Base-by-base conservation (phyloP, 1,140 invertebrate species). In the Aphelenchoides avenae region DNA sequence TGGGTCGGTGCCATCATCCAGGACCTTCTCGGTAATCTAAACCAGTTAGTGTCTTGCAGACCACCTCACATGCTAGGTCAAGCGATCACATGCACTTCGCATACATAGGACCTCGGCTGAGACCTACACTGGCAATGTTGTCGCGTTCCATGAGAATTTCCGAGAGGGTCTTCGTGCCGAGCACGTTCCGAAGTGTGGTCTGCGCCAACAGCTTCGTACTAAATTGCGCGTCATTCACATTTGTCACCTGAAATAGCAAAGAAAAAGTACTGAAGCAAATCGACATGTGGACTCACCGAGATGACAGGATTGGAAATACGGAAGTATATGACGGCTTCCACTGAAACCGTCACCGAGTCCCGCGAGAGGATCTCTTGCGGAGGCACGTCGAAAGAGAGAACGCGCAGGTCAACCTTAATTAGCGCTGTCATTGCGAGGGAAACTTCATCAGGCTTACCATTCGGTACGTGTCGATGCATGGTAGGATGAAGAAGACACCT, bases 1-100 rank as follows among this genome's bases (percentile, higher is more conserved):
- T 30, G 88, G 87, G 70, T 92, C 89, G 4, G 91, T 95, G n/a
- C 89, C 89, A 51, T 90, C 88, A 73, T 92, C 88, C 27, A 93
- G 79, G 29, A 84, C 75, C 41, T 75, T 77, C 40, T 75, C 72
- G 3, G 74, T 73, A 11, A 74, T 71, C 70, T 71, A 44, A 55
- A 71, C 26, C 39, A 13, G 4, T 11, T n/a, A 26, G n/a, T n/a
- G n/a, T n/a, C n/a, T n/a, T n/a, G n/a, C n/a, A n/a, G n/a, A n/a
- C n/a, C n/a, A n/a, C n/a, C n/a, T n/a, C n/a, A n/a, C n/a, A n/a
- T n/a, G n/a, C n/a, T n/a, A n/a, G n/a, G n/a, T n/a, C n/a, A n/a
- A n/a, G n/a, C n/a, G n/a, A n/a, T n/a, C n/a, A n/a, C n/a, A n/a
- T n/a, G n/a, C n/a, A n/a, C n/a, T n/a, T n/a, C n/a, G n/a, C n/a